A percentile compares a stretch with the other conserved stretches of the same genome.
Evolutionary conservation across 2,797 vertebrate genomes (phyloP).

Genomic region (Antrozous pallidus): DNA sequence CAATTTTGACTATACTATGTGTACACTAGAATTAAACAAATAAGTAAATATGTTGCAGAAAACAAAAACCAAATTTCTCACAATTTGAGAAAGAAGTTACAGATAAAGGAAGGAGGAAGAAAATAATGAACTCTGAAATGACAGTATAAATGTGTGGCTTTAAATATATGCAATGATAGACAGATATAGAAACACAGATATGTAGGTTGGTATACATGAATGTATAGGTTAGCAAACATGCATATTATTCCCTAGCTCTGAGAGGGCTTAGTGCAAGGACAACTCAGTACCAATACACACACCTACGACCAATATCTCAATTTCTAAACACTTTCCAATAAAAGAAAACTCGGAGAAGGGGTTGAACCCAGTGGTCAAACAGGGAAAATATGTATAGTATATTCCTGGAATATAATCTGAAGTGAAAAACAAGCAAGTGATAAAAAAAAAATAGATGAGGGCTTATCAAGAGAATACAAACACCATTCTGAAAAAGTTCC

Average conservation of each 20-base stretch:
- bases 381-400: not conserved
- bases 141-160: not conserved
- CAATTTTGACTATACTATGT: not conserved
- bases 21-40: not conserved
- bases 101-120: not conserved
- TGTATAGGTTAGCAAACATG: not conserved
- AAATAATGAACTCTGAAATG: not conserved
- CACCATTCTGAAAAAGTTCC: not conserved
- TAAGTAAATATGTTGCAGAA: not conserved
- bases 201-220: not conserved
- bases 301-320: not conserved
- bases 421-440: not conserved
- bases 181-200: not conserved
- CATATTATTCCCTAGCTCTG: not conserved
- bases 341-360: not conserved
- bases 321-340: not conserved
- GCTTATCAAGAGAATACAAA: not conserved
- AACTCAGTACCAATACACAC: not conserved
- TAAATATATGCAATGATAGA: not conserved
- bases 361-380: not conserved
- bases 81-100: not conserved
- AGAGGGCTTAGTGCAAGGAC: not conserved
- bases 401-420: not conserved
- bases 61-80: not conserved
- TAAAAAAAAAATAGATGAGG: not conserved